Evolutionary conservation across 1,140 invertebrate genomes (phyloP), one percentile per base, ranked within the genome.

Genomic region (Bombus polaris): DNA sequence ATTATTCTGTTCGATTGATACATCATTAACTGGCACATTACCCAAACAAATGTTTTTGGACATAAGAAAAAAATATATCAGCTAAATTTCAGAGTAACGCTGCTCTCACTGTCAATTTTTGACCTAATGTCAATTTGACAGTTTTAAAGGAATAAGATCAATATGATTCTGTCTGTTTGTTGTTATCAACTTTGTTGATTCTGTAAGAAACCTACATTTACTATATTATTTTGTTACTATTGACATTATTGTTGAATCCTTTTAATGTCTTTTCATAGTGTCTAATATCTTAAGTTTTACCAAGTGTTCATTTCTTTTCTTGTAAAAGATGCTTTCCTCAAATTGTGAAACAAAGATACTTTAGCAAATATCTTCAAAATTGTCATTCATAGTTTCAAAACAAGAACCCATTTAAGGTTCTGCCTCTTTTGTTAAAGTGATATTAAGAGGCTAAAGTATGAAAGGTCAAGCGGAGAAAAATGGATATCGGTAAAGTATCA

Each of bases 401-500:
- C n/a, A 85, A 73, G 79, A 65, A 72, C 75, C 62, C 75, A 13
- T 0, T 8, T 5, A 72, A 68, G 68, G 75, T 59, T 47, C 39
- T 70, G 44, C 39, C 84, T 81, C 75, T 79, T 59, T 68, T 42
- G 5, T 74, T 35, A 42, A 65, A 75, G 35, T 25, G 74, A 81
- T 53, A 66, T 35, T 82, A 66, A 78, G 57, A 91, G 87, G 86
- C 83, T 71, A 83, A 89, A 92, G 76, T 85, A 94, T 94, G 93
- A 93, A 86, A 93, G 92, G 92, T 89, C 93, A 92, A 94, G 92
- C 88, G 90, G 90, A 92, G 92, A 91, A 94, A 93, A 94, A 95
- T 95, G 94, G 95, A 87, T 94, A 90, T 87, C 90, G 89, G 87
- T 92, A 92, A 91, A 92, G 91, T 93, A 88, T 93, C 94, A 95